Evolutionary conservation across 2,113 vertebrate species (phyloP).

Genomic region (Paedocypris sp.): DNA sequence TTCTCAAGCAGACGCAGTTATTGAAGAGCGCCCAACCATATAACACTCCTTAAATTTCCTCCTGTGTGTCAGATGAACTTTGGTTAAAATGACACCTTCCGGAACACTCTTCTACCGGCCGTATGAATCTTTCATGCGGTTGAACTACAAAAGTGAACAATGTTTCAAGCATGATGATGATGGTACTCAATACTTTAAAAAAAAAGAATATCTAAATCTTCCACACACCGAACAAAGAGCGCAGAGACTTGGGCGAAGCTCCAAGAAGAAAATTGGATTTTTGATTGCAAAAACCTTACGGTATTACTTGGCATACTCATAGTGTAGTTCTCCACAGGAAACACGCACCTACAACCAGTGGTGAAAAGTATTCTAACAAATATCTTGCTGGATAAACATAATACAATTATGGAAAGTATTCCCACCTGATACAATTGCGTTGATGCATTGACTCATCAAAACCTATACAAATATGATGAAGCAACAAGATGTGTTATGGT

Average conservation of each 20-base stretch:
- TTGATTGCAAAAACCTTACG: not conserved
- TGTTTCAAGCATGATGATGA: no score
- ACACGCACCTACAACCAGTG: not conserved
- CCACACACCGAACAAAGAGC: not conserved
- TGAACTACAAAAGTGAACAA: no score
- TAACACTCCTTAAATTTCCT: slow-evolving; percentile 1
- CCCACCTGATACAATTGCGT: no score
- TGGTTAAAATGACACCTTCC: slow-evolving; percentile 8
- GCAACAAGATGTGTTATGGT: no score
- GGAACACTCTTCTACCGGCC: no score
- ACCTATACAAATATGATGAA: no score
- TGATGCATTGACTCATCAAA: no score
- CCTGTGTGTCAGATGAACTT: slow-evolving; percentile 11
- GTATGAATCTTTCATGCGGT: no score
- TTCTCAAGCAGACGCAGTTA: slow-evolving; percentile 1
- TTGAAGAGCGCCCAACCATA: not conserved
- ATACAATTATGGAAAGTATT: no score
- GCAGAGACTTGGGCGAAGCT: not conserved
- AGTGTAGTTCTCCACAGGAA: not conserved
- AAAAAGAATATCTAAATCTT: not conserved
- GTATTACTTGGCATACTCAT: not conserved
- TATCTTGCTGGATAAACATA: no score
- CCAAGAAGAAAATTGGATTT: not conserved
- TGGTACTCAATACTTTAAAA: no score
- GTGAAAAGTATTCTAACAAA: slow-evolving; percentile 28